A percentile compares a stretch with the other conserved stretches of the same genome.
phyloP scores from a whole-genome alignment of 2,888 invertebrate species.

The Macrophya alboannulata region DNA sequence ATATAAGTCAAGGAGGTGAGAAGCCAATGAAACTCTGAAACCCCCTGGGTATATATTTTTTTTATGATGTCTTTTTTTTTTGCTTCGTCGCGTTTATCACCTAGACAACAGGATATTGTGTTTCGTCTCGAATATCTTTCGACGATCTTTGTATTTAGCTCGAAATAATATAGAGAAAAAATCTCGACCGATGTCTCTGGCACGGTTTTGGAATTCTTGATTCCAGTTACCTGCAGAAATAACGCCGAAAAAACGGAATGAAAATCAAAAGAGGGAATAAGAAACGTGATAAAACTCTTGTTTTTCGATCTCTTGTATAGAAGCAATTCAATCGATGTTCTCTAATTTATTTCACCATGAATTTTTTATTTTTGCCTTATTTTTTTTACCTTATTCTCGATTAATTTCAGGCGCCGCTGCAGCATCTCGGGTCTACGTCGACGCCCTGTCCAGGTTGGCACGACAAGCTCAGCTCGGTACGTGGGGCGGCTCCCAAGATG shows the following conservation, averaged over 20 bases:
- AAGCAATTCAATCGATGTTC: not conserved
- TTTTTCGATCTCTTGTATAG: too few relatives aligned
- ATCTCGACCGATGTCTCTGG: not conserved
- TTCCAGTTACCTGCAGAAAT: not conserved
- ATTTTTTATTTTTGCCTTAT: conserved; percentile 16
- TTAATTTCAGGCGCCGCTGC: conserved; percentile 90
- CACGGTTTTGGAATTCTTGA: not conserved
- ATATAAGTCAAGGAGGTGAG: conserved; percentile 6
- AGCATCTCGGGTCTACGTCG: conserved; percentile 93
- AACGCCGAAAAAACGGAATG: not conserved
- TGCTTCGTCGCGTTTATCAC: conserved; percentile 3
- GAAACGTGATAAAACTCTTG: not conserved
- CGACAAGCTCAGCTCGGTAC: conserved; percentile 95
- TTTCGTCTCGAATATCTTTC: conserved; percentile 16
- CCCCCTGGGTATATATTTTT: not conserved
- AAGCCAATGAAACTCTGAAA: conserved; percentile 24
- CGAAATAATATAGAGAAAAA: not conserved
- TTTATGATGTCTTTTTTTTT: not conserved
- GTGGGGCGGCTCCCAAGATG: conserved; percentile 94
- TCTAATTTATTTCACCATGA: not conserved
- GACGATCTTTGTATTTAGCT: not conserved
- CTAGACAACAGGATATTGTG: conserved; percentile 36
- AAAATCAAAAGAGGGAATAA: not conserved
- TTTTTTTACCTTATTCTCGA: conserved; percentile 69
- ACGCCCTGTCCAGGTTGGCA: conserved; percentile 93